These are phyloP conservation scores for Timema cristinae DNA, from an alignment of 2,888 invertebrate genomes.

Conservation along the genomic window DNA sequence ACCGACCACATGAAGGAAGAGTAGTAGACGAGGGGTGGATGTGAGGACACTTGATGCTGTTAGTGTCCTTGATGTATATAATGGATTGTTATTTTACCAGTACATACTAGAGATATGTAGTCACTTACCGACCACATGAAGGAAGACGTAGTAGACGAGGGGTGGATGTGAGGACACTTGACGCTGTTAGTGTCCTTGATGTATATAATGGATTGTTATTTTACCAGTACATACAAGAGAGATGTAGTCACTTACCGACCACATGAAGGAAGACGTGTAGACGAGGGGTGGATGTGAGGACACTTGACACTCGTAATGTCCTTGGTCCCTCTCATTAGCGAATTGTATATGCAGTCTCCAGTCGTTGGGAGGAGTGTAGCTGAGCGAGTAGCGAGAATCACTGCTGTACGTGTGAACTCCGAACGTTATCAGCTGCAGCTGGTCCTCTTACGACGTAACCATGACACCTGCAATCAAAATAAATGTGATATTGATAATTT, in stretches of 20 bases:
- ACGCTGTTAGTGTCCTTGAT: constrained; percentile 69
- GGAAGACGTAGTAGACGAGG: constrained; percentile 62
- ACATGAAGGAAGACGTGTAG: constrained; percentile 63
- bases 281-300: constrained; percentile 73
- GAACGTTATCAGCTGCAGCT: constrained; percentile 64
- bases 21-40: too few species aligned
- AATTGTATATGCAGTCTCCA: constrained; percentile 71
- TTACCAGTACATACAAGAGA: too few species aligned
- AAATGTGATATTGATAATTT: too few species aligned
- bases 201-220: too few species aligned
- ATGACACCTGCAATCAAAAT: constrained; percentile 50
- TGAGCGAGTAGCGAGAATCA: constrained; percentile 61
- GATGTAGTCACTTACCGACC: constrained; percentile 56
- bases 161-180: constrained; percentile 77
- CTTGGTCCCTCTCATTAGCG: constrained; percentile 69
- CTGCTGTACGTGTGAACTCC: constrained; percentile 51
- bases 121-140: constrained; percentile 66
- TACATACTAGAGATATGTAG: too few species aligned
- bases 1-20: too few species aligned
- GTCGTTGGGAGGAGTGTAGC: constrained; percentile 68
- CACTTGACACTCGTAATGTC: constrained; percentile 74
- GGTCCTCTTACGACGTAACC: constrained; percentile 64
- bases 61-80: too few species aligned
- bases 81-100: too few species aligned
- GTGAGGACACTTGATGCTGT: too few species aligned